phyloP scores from a whole-genome alignment of 1,140 invertebrate genomes.

The Aricia agestis region DNA sequence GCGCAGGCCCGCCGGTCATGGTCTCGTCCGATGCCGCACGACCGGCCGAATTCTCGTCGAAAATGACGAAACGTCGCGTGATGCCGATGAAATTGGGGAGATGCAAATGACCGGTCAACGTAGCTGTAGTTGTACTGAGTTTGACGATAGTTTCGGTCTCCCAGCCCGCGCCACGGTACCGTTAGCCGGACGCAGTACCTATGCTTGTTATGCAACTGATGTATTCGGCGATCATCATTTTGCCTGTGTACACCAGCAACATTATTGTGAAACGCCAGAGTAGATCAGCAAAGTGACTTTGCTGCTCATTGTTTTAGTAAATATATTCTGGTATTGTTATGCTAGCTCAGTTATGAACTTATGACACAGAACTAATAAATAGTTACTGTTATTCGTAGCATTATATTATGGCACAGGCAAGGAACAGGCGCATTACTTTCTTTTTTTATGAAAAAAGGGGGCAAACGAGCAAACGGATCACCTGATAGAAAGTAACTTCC shows the following conservation, averaged over 20 bases:
- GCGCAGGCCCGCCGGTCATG: conserved; percentile 43
- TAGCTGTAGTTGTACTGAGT: conserved; percentile 37
- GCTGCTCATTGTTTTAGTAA: too few relatives aligned
- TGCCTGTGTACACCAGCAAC: conserved; percentile 11
- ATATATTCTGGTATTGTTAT: too few relatives aligned
- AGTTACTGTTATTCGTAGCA: too few relatives aligned
- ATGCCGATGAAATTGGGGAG: conserved; percentile 28
- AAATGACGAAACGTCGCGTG: conserved; percentile 50
- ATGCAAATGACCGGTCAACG: conserved; percentile 50
- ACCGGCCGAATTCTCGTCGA: conserved; percentile 41
- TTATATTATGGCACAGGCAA: too few relatives aligned
- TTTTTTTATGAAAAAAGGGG: too few relatives aligned
- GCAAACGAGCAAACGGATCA: too few relatives aligned
- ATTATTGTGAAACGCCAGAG: neutral
- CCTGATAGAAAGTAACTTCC: too few relatives aligned
- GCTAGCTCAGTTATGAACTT: too few relatives aligned
- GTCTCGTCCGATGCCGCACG: conserved; percentile 51
- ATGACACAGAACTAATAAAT: too few relatives aligned
- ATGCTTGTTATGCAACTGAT: conserved; percentile 65
- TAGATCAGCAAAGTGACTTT: too few relatives aligned
- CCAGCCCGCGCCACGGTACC: conserved; percentile 46
- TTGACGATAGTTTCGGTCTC: conserved; percentile 32
- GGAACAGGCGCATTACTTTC: too few relatives aligned
- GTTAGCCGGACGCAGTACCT: conserved; percentile 54
- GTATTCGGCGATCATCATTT: conserved; percentile 38